Evolutionary conservation across 2,113 vertebrate species (phyloP).

Genomic region (Cephalopholis sonnerati): DNA sequence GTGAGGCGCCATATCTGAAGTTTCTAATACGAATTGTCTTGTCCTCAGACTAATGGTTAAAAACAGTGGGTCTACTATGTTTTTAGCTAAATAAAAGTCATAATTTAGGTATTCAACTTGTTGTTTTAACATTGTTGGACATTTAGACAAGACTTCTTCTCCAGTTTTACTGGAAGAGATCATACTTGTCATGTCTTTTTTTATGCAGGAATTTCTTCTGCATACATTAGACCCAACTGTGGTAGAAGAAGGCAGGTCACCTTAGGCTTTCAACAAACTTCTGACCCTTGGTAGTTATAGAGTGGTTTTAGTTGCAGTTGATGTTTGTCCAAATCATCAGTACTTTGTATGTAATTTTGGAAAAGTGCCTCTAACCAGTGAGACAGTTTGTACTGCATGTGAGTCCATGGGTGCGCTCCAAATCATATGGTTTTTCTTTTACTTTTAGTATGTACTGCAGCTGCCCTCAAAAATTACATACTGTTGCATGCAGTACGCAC

Average conservation of each 20-base stretch:
- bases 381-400: neutral
- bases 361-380: neutral
- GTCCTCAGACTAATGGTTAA: neutral
- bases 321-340: neutral
- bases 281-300: neutral
- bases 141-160: neutral
- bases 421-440: too few species aligned
- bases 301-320: neutral
- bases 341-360: neutral
- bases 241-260: too few species aligned
- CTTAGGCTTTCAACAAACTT: neutral
- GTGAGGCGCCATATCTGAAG: constrained; percentile 47
- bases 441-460: too few species aligned
- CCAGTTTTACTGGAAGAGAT: neutral
- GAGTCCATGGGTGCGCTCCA: too few species aligned
- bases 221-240: neutral
- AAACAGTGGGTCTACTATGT: neutral
- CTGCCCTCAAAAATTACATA: too few species aligned
- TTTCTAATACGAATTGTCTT: neutral
- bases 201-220: neutral
- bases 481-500: too few species aligned
- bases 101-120: neutral
- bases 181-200: neutral
- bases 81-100: neutral
- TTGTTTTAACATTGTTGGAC: neutral